Percentiles rank a stretch among this genome's conserved stretches.
phyloP scores from a whole-genome alignment of 2,797 vertebrate genomes.

The Spheniscus humboldti region DNA sequence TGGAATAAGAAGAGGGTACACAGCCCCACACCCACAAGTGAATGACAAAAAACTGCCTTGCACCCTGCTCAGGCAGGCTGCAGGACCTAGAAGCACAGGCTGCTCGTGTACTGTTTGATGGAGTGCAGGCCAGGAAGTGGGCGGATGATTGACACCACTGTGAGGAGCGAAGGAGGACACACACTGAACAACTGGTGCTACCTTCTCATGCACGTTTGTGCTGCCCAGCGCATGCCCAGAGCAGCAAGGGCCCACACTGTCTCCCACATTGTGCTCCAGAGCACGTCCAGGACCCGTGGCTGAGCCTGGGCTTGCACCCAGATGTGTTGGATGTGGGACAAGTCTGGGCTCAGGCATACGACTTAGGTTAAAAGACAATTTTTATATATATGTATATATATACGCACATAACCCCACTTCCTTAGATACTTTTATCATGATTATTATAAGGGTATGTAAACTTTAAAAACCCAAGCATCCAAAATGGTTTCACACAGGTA shows the following conservation, averaged over 20 bases:
- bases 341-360: background rate
- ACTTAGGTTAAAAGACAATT: background rate
- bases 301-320: background rate
- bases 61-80: background rate
- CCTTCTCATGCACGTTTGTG: rapidly evolving
- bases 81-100: background rate
- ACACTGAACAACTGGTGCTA: background rate
- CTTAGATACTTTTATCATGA: background rate
- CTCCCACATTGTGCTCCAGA: background rate
- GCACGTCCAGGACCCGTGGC: rapidly evolving
- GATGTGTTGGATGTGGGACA: background rate
- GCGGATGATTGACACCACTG: background rate
- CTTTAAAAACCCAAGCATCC: background rate
- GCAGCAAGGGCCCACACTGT: rapidly evolving
- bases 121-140: background rate
- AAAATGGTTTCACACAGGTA: background rate
- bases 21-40: rapidly evolving
- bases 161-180: background rate
- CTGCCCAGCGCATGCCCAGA: background rate
- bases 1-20: background rate
- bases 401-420: background rate
- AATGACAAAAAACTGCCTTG: background rate
- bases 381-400: background rate
- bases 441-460: background rate
- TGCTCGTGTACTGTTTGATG: background rate